Conservation (phyloP, 2,797 vertebrate genomes). For the Crocidura indochinensis region DNA sequence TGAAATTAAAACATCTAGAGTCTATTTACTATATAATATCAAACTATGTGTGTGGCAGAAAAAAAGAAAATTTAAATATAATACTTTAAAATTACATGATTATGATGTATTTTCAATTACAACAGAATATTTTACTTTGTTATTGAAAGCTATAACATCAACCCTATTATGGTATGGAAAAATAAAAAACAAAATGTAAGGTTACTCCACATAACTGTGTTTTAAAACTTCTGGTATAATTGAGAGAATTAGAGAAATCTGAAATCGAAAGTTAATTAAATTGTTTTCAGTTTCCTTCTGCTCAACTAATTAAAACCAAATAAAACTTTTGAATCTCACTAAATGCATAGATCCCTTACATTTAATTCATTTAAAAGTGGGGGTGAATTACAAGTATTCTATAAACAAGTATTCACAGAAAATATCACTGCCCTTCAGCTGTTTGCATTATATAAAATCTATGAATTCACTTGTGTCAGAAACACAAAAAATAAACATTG, state of each 20-base stretch:
- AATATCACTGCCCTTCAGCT: background rate
- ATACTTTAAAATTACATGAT: background rate
- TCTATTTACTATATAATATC: background rate
- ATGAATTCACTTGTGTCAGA: constrained; percentile 46
- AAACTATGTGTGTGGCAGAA: background rate
- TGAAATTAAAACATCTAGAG: constrained; percentile 5
- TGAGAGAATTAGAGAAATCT: constrained; percentile 18
- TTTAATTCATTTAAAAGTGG: constrained; percentile 17
- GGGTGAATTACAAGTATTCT: background rate
- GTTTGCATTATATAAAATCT: background rate
- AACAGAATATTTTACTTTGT: constrained; percentile 40
- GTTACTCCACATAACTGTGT: background rate
- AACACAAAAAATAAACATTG: background rate
- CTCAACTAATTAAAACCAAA: constrained; percentile 42
- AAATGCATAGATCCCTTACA: constrained; percentile 34
- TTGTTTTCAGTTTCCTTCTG: constrained; percentile 16
- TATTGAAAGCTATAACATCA: background rate
- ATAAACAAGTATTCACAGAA: background rate
- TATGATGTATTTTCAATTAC: constrained; percentile 1
- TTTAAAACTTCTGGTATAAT: constrained; percentile 26
- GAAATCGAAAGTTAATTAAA: constrained; percentile 49
- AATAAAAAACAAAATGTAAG: constrained; percentile 28
- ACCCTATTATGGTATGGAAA: background rate
- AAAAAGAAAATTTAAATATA: background rate
- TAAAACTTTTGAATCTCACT: background rate